Evolutionary conservation across 2,888 invertebrate species (phyloP), one percentile per base, ranked within the genome.

Genomic region (Timandra comae): DNA sequence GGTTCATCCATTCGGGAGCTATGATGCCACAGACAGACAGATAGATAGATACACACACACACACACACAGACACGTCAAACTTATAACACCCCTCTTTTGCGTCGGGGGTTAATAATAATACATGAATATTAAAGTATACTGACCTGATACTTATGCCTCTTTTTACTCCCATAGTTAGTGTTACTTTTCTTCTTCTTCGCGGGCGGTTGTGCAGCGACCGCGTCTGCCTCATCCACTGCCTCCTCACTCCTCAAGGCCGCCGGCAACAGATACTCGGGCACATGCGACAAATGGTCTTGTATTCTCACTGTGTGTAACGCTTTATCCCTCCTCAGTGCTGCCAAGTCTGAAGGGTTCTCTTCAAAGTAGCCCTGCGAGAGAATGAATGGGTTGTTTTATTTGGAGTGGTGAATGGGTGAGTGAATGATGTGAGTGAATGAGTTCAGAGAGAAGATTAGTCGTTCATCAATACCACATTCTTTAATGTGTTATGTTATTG

Each of bases 231-330:
- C 68, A 12, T 88, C 86, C 1, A 87, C 51, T 3, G 46, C 85
- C 3, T 90, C 87, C 9, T 93, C 78, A 40, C 86, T 88, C 62
- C 93, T 91, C 28, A 96, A 71, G 0, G 94, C 91, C 1, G 90
- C 88, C 0, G 96, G 96, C 1, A 97, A 87, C 48, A 96, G 91
- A 66, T 99, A 99, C 31, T 97, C 97, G 0, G 99, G 98, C 0
- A 99, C 94, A 68, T 98, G 92, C 12, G 94, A 89, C 41, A 99
- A 76, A 73, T 98, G 97, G 1, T 91, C 88, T 63, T 96, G 95
- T 5, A 93, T 79, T 64, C 91, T 90, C 1, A 97, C 94, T 0
- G 94, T 94, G 56, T 95, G 95, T 9, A 97, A 73, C 0, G 94
- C 93, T 69, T 93, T 94, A 61, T 96, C 96, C 42, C 97, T 91